Percentiles rank a stretch among this genome's conserved stretches.
Conservation (phyloP, 1,140 invertebrate species). For the Watersipora subatra region DNA sequence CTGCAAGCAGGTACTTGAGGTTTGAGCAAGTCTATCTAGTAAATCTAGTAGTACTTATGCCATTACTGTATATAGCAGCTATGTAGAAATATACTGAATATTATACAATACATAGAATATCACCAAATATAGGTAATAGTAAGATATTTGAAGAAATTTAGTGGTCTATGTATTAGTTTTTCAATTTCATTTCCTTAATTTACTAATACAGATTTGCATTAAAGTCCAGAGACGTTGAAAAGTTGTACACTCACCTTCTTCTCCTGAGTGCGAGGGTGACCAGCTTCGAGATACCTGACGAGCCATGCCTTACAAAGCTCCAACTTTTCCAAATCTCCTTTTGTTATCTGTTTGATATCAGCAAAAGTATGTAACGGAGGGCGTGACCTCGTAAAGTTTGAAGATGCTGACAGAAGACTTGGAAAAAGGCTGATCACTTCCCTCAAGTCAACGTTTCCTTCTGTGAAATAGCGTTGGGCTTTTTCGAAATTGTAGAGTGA, state of each 20-base stretch:
- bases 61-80: too few species aligned
- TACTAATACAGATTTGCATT: too few species aligned
- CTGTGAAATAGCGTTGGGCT: constrained; percentile 38
- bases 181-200: too few species aligned
- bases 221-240: too few species aligned
- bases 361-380: constrained; percentile 43
- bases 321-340: constrained; percentile 25
- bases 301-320: constrained; percentile 35
- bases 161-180: too few species aligned
- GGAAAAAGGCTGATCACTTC: constrained; percentile 44
- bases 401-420: constrained; percentile 31
- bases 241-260: neutral
- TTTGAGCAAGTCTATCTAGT: too few species aligned
- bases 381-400: constrained; percentile 31
- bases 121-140: too few species aligned
- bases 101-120: too few species aligned
- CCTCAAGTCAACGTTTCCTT: constrained; percentile 39
- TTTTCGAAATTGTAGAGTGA: constrained; percentile 41
- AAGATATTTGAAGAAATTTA: too few species aligned
- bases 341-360: constrained; percentile 39
- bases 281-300: constrained; percentile 30
- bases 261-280: neutral
- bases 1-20: too few species aligned
- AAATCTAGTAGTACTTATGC: too few species aligned
- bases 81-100: too few species aligned